These are phyloP conservation scores for Myripristis jacobus DNA, from an alignment of 2,797 vertebrate species.

Conservation along the genomic window DNA sequence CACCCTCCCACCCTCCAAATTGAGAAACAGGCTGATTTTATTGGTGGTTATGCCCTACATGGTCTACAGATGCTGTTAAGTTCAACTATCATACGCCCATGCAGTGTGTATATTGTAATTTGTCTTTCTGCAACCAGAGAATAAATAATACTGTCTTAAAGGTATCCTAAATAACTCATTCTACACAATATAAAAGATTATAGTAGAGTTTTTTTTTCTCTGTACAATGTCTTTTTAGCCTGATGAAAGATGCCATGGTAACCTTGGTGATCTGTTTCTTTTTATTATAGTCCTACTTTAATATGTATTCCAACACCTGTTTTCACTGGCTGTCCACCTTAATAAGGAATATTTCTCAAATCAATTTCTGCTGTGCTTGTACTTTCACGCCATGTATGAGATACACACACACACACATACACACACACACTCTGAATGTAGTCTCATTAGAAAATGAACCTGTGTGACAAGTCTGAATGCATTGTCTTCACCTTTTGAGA, in stretches of 20 bases:
- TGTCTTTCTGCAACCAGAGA: conserved; percentile 57
- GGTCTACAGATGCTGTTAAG: conserved; percentile 51
- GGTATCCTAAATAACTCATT: conserved; percentile 54
- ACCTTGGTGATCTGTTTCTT: conserved; percentile 56
- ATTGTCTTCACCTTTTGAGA: conserved; percentile 1
- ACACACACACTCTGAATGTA: conserved; percentile 7
- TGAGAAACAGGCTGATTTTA: conserved; percentile 64
- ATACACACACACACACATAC: conserved; percentile 9
- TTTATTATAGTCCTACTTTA: conserved; percentile 58
- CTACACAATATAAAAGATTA: conserved; percentile 53
- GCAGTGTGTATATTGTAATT: conserved; percentile 73
- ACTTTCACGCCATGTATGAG: conserved; percentile 28
- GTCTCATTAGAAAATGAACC: conserved; percentile 12
- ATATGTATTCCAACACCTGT: conserved; percentile 58
- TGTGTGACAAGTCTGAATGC: not conserved
- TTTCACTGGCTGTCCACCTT: conserved; percentile 65
- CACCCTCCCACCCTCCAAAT: conserved; percentile 48
- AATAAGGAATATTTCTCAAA: conserved; percentile 75
- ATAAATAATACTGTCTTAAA: conserved; percentile 67
- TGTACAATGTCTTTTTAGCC: conserved; percentile 20
- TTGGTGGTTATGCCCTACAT: conserved; percentile 57
- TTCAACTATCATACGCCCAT: conserved; percentile 56
- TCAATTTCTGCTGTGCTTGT: conserved; percentile 52
- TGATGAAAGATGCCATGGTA: conserved; percentile 46
- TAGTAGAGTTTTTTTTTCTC: conserved; percentile 38